phyloP scores from a whole-genome alignment of 2,888 invertebrate genomes.

The Athrips mouffetella region DNA sequence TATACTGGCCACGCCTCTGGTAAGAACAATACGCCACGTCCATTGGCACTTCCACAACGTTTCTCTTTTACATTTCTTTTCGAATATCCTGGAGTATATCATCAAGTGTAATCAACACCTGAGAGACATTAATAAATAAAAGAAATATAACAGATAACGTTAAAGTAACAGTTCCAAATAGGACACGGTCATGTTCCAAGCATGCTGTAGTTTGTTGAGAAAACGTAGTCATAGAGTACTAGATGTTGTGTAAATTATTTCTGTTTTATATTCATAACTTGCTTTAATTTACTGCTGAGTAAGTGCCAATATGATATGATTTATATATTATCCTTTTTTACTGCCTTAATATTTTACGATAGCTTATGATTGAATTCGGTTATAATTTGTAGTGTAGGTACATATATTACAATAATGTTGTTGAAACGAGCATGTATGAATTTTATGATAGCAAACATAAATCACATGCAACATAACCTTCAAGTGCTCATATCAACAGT shows the following conservation, averaged over 20 bases:
- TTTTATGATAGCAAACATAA: background rate
- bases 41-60: conserved; percentile 67
- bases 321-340: background rate
- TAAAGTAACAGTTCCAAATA: conserved; percentile 17
- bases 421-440: background rate
- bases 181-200: conserved; percentile 17
- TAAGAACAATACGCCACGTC: conserved; percentile 81
- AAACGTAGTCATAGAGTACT: background rate
- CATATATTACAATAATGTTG: too few relatives aligned
- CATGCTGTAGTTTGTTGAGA: conserved; percentile 1
- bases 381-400: too few relatives aligned
- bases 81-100: background rate
- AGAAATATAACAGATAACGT: conserved; percentile 14
- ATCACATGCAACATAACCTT: background rate
- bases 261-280: background rate
- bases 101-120: background rate
- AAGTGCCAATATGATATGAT: background rate
- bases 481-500: background rate
- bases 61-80: conserved; percentile 62
- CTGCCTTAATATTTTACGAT: background rate
- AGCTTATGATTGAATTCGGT: background rate
- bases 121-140: background rate
- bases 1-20: conserved; percentile 97
- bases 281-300: background rate
- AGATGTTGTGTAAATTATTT: background rate